Base-by-base conservation (phyloP, 2,113 vertebrate genomes). In the Amphilophus citrinellus region DNA sequence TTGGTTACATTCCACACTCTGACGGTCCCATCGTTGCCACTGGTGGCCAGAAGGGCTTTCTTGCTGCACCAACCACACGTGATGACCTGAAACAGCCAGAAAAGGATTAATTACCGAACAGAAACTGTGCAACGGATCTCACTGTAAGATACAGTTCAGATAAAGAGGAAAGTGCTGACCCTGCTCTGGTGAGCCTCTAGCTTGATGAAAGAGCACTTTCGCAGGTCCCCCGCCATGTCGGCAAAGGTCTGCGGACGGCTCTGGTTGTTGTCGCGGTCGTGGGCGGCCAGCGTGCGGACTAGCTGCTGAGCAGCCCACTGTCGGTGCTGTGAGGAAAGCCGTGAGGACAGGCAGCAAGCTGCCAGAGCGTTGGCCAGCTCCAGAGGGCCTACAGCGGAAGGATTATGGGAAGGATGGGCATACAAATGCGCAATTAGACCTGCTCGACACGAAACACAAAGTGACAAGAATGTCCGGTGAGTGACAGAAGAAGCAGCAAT, bases 281-380 rank as follows among this genome's bases (percentile, higher is more conserved):
- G 98, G 2, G 98, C 98, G 1, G 98, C 98, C 30, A 99, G 96
- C 5, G 98, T 97, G 68, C 97, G 96, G 24, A 99, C 98, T 15
- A 99, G 96, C 91, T 99, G 98, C 94, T 99, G 98, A 9, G 98
- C 97, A 4, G 98, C 98, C 98, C 98, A 99, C 93, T 99, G 98
- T 9, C 98, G 97, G 85, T 99, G 98, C 91, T 99, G 98, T 0
- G 98, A 99, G 14, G 98, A 99, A 7, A 99, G 97, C 87, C 98
- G 95, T 5, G 98, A 98, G 5, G 98, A 99, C 60, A 99, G 97
- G 96, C 98, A 99, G 96, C 98, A 99, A 47, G 98, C 98, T 66
- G 98, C 98, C 93, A 99, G 96, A 58, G 98, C 98, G 11, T 99
- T 99, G 90, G 98, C 98, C 96, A 99, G 96, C 95, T 99, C 98